Base-by-base conservation (phyloP, 2,113 vertebrate genomes). In the Malurus elegans region DNA sequence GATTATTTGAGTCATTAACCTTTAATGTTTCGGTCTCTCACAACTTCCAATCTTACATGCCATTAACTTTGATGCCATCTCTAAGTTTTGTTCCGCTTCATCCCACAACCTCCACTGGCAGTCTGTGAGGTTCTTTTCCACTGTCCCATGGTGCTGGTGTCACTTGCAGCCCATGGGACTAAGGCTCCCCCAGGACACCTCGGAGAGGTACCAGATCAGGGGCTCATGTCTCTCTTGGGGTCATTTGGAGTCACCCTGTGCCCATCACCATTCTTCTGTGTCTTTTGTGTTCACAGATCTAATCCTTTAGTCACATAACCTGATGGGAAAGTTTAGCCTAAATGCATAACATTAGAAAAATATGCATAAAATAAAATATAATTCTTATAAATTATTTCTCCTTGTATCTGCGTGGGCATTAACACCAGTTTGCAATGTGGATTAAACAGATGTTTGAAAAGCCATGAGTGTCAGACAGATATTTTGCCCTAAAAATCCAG, bases 371-470 rank as follows among this genome's bases (percentile, higher is more conserved):
- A n/a, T n/a, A 69, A 72, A 64, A 81, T 25, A 11, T 36, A 7
- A 25, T 62, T 19, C 26, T 76, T 62, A 11, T 21, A 66, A 47
- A 23, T 56, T 51, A 56, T 62, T 91, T 60, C 6, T 64, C 3
- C 12, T 65, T 13, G 1, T 44, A 69, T 45, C 45, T 36, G 3
- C 48, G 32, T 42, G 10, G 6, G 4, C 34, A 25, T 73, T 75
- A 82, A 53, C 18, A 72, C 4, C 10, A 70, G 25, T 62, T 56
- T 78, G 24, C 15, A 54, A 5, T 28, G 38, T 65, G 45, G 47
- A 84, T 89, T 95, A 64, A 95, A 21, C 1, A 66, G 42, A 36
- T 23, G 4, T 50, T 85, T 50, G 31, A 76, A 90, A 74, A 95
- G 7, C 5, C 15, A 58, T 1, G 2, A 54, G 42, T 80, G 42